Conservation (phyloP, 2,888 invertebrate genomes). For the Callyntrura sp. region DNA sequence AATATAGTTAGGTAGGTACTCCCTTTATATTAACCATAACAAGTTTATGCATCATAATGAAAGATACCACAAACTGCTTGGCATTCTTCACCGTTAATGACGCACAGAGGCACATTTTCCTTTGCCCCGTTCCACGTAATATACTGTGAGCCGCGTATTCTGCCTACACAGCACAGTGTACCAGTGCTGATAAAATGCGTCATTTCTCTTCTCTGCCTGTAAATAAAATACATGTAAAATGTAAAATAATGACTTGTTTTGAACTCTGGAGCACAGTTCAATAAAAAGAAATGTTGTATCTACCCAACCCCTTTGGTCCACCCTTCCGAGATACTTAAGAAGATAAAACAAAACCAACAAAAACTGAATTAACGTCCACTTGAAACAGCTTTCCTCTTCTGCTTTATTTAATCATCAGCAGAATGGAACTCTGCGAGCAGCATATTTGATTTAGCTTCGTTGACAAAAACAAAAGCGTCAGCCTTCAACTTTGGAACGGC, state of each 20-base stretch:
- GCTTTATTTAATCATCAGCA: constrained; percentile 30
- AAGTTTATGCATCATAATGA: no score
- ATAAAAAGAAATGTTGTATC: neutral
- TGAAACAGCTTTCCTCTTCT: constrained; percentile 3
- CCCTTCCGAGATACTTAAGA: neutral
- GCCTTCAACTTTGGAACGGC: neutral
- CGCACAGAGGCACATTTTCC: no score
- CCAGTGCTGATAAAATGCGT: no score
- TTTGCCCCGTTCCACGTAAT: no score
- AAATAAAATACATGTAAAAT: neutral
- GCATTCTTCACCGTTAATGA: no score
- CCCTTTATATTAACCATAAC: no score
- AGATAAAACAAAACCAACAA: constrained; percentile 32
- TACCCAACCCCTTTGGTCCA: neutral
- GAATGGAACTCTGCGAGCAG: neutral
- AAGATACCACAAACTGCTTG: no score
- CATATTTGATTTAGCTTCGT: constrained; percentile 29
- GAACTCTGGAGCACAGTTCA: neutral
- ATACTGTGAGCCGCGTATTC: no score
- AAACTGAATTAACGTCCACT: constrained; percentile 50
- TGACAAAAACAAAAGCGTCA: neutral
- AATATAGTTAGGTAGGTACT: no score
- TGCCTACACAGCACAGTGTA: no score
- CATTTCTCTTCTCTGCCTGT: neutral
- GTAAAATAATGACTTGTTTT: neutral